A percentile compares a stretch with the other conserved stretches of the same genome.
Evolutionary conservation across 2,113 vertebrate genomes (phyloP).

Genomic region (Daboia siamensis): DNA sequence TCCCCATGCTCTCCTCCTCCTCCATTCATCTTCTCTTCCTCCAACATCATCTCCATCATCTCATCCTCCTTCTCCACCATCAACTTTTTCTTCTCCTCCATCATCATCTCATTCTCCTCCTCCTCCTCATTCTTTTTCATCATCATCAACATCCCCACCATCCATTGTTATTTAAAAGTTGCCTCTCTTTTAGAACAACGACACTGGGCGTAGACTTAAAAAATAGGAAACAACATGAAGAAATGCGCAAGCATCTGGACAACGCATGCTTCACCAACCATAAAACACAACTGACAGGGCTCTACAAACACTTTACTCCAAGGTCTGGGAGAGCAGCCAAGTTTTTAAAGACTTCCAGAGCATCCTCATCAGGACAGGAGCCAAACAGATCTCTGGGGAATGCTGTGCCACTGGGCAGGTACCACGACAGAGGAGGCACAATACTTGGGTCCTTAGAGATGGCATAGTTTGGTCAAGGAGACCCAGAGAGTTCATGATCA

Average conservation of each 20-base stretch:
- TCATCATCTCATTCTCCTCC: not conserved
- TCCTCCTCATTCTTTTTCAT: not conserved
- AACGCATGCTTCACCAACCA: not conserved
- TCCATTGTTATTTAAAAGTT: not conserved
- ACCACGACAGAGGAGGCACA: not conserved
- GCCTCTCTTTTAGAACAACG: not conserved
- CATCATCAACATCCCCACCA: not conserved
- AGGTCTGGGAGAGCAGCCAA: not conserved
- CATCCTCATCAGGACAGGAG: not conserved
- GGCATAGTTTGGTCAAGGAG: not conserved
- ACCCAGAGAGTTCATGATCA: not conserved
- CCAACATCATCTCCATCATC: no score
- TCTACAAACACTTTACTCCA: not conserved
- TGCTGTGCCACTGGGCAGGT: not conserved
- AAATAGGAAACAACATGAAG: not conserved
- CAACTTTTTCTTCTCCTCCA: not conserved
- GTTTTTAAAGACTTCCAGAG: not conserved
- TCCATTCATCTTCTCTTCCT: not conserved
- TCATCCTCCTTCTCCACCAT: not conserved
- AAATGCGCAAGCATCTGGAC: not conserved
- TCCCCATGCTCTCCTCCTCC: not conserved
- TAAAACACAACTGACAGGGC: not conserved
- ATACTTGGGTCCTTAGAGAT: not conserved
- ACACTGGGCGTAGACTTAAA: not conserved
- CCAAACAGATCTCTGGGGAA: not conserved